phyloP scores from a whole-genome alignment of 2,113 vertebrate genomes.

The Rattus rattus region DNA sequence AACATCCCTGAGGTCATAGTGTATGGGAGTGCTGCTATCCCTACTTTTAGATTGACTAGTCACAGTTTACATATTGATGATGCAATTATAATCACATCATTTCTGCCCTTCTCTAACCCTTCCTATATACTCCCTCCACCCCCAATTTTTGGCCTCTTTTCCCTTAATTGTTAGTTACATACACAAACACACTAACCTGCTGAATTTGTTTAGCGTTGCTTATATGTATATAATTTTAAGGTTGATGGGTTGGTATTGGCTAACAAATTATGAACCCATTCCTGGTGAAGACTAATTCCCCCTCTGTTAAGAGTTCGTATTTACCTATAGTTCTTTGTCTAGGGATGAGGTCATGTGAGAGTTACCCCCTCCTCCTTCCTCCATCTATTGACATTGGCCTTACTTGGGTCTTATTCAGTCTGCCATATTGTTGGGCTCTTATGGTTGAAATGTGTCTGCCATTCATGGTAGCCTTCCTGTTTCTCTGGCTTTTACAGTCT shows the following conservation, averaged over 20 bases:
- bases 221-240: not conserved
- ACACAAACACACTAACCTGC: not conserved
- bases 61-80: slow-evolving; percentile 42
- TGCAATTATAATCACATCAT: not conserved
- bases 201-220: not conserved
- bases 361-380: not conserved
- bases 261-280: not conserved
- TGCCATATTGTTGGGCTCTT: not conserved
- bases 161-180: not conserved
- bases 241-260: not conserved
- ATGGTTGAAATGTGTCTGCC: not conserved
- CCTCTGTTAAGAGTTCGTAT: not conserved
- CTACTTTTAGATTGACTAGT: not conserved
- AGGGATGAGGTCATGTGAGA: not conserved
- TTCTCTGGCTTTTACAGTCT: not conserved
- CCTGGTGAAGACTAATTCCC: not conserved
- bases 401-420: not conserved
- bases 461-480: not conserved
- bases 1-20: accelerated
- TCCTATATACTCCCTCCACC: not conserved
- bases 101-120: not conserved
- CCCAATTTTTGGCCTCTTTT: not conserved
- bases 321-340: not conserved
- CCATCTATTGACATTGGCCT: not conserved
- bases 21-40: not conserved